These are phyloP conservation scores for Drosophila obscura DNA, from an alignment of 1,140 invertebrate species.

Conservation along the genomic window DNA sequence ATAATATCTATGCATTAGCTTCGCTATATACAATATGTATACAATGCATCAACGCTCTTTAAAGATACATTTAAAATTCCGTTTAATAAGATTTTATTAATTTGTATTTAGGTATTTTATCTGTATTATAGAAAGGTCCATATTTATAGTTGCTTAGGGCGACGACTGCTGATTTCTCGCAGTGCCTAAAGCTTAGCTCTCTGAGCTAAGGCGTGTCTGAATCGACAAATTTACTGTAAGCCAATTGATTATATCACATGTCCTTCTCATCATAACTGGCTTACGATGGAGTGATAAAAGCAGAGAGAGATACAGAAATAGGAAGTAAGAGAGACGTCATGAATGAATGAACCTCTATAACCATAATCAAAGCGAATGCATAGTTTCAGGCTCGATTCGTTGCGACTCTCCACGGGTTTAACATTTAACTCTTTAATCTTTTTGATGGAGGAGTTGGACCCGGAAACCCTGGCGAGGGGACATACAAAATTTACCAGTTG, in stretches of 20 bases:
- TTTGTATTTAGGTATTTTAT: too few species aligned
- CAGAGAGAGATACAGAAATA: not conserved
- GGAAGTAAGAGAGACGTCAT: not conserved
- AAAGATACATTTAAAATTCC: not conserved
- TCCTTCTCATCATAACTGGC: slow-evolving; percentile 49
- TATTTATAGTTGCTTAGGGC: too few species aligned
- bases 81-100: too few species aligned
- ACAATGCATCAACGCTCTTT: too few species aligned
- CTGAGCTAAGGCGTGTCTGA: slow-evolving; percentile 1
- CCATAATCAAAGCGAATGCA: slow-evolving; percentile 54
- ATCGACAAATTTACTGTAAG: slow-evolving; percentile 58
- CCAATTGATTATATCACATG: slow-evolving; percentile 64
- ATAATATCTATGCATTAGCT: too few species aligned
- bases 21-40: too few species aligned
- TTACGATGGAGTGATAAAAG: slow-evolving; percentile 33
- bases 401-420: slow-evolving; percentile 43
- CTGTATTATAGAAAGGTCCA: too few species aligned
- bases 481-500: slow-evolving; percentile 83
- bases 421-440: slow-evolving; percentile 79
- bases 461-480: slow-evolving; percentile 18
- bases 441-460: slow-evolving; percentile 33
- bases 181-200: slow-evolving; percentile 1
- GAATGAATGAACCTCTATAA: slow-evolving; percentile 45
- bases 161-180: not conserved
- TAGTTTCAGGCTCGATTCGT: slow-evolving; percentile 50